These are phyloP conservation scores for Rachycentron canadum DNA, from an alignment of 2,797 vertebrate species.

Conservation along the genomic window DNA sequence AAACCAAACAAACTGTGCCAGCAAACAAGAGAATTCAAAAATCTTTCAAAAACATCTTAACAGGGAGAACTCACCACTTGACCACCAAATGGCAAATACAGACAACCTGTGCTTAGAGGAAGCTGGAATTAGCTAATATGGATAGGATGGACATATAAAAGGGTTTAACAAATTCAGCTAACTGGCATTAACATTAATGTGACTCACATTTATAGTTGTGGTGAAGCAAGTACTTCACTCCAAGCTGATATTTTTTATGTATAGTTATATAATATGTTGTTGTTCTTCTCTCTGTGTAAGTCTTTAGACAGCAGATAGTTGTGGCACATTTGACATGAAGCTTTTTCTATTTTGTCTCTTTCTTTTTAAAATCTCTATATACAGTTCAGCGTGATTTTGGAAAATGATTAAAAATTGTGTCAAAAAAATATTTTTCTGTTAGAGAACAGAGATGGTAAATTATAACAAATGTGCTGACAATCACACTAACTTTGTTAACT, in stretches of 20 bases:
- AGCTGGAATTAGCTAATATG: conserved; percentile 18
- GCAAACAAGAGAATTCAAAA: conserved; percentile 4
- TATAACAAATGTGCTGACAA: too few species aligned
- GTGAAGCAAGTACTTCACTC: conserved; percentile 39
- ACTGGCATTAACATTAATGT: conserved; percentile 48
- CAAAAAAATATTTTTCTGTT: too few species aligned
- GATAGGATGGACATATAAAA: conserved; percentile 65
- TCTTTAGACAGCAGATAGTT: conserved; percentile 28
- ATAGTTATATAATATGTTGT: conserved; percentile 55
- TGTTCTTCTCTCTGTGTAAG: conserved; percentile 24
- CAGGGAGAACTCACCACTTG: conserved; percentile 6
- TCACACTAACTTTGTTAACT: too few species aligned
- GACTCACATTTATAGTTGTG: conserved; percentile 54
- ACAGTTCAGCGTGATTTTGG: background rate
- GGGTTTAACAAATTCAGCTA: conserved; percentile 35
- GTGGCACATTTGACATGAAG: conserved; percentile 8
- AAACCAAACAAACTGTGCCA: conserved; percentile 15
- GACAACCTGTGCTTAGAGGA: conserved; percentile 29
- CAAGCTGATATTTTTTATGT: conserved; percentile 50
- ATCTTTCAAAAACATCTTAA: conserved; percentile 10
- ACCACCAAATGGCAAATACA: conserved; percentile 25
- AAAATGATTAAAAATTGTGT: too few species aligned
- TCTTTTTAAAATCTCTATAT: conserved; percentile 3
- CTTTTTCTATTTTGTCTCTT: conserved; percentile 1
- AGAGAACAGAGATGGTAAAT: too few species aligned